phyloP scores from a whole-genome alignment of 1,140 invertebrate species.

The Platorchestia sp. region DNA sequence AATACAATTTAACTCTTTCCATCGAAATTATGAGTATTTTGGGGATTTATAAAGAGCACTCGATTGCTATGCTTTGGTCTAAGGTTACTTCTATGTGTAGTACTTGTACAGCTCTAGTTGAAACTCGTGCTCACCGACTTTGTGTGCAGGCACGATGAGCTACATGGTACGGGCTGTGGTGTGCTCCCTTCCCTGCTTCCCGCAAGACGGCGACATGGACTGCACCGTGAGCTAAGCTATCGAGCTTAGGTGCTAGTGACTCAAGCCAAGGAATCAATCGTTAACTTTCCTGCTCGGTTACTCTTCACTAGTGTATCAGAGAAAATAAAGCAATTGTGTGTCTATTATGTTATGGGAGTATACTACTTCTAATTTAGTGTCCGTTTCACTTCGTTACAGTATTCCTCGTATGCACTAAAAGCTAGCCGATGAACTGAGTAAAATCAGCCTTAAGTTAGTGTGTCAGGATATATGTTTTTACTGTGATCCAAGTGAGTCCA shows the following conservation, averaged over 20 bases:
- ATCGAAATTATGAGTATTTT: neutral
- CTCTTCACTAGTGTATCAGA: neutral
- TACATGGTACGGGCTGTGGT: constrained; percentile 92
- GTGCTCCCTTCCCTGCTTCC: constrained; percentile 81
- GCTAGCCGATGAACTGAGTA: neutral
- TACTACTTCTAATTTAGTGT: constrained; percentile 3
- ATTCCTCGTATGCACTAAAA: neutral
- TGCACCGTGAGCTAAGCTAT: constrained; percentile 79
- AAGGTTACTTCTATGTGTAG: neutral
- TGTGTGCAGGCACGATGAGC: constrained; percentile 83
- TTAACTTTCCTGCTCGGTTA: neutral
- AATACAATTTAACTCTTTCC: neutral
- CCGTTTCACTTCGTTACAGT: neutral
- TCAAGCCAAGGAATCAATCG: neutral
- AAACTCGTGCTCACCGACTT: neutral
- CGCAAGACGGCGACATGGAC: constrained; percentile 82
- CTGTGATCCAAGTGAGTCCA: neutral
- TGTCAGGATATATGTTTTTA: neutral
- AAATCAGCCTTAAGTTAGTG: neutral
- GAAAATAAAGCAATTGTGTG: neutral
- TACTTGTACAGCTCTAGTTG: neutral
- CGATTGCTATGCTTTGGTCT: neutral
- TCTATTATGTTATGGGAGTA: constrained; percentile 1
- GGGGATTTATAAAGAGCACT: neutral
- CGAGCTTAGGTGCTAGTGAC: neutral